phyloP scores from a whole-genome alignment of 2,797 vertebrate genomes.

The Apogon talboti region DNA sequence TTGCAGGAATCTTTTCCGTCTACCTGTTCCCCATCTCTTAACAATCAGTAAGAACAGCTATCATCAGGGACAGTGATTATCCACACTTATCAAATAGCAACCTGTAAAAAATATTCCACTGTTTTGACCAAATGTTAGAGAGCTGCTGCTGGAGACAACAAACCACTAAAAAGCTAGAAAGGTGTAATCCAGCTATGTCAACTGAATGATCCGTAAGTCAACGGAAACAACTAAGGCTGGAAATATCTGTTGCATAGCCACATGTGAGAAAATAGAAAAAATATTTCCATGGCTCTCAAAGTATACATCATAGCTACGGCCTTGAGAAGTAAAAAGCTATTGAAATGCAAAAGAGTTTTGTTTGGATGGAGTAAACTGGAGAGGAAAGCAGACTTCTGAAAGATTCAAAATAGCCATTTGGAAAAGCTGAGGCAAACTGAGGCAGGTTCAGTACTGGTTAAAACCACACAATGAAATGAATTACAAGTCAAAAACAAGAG shows the following conservation, averaged over 20 bases:
- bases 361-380: constrained; percentile 23
- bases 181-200: constrained; percentile 39
- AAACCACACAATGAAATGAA: constrained; percentile 57
- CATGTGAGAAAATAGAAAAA: constrained; percentile 30
- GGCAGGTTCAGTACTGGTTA: constrained; percentile 32
- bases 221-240: constrained; percentile 48
- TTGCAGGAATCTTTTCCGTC: constrained; percentile 51
- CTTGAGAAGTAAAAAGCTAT: constrained; percentile 8
- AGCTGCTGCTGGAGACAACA: constrained; percentile 29
- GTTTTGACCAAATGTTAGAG: constrained; percentile 42
- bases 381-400: constrained; percentile 3
- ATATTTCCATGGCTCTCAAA: constrained; percentile 44
- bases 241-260: constrained; percentile 49
- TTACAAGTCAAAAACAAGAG: constrained; percentile 57
- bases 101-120: constrained; percentile 41
- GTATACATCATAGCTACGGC: constrained; percentile 28
- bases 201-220: constrained; percentile 41
- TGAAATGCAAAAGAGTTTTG: constrained; percentile 31
- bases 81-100: constrained; percentile 56
- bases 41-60: constrained; percentile 35
- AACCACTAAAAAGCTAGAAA: constrained; percentile 19
- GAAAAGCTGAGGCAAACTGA: constrained; percentile 43
- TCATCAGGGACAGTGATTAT: constrained; percentile 59
- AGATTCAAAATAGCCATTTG: constrained; percentile 40
- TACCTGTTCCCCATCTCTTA: neutral